Conservation (phyloP, 92 coral and sea anemone species). For the Hydrozoanthus gracilis region DNA sequence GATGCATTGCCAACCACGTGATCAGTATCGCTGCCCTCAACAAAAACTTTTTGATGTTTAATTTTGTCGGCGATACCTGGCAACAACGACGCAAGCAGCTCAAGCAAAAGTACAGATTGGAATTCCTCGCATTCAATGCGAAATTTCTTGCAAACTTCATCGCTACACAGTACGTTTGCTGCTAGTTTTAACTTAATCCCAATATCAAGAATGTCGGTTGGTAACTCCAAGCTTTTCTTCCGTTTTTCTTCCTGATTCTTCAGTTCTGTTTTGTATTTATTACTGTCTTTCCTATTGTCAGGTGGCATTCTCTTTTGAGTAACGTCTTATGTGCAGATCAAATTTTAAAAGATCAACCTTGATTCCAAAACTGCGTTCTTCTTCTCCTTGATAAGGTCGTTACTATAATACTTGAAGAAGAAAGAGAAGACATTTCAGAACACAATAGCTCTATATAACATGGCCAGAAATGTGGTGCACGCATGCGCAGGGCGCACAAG, state of each 20-base stretch:
- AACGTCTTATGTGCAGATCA: not conserved
- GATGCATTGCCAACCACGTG: not conserved
- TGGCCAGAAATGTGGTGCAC: too few species aligned
- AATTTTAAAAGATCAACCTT: not conserved
- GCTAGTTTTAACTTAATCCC: not conserved
- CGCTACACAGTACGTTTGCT: not conserved
- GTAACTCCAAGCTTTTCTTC: not conserved
- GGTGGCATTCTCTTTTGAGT: not conserved
- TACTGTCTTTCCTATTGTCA: not conserved
- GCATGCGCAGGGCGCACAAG: too few species aligned
- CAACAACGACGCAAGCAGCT: not conserved
- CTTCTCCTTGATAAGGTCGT: not conserved
- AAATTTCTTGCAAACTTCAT: not conserved
- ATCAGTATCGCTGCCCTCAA: not conserved
- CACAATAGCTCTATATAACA: too few species aligned
- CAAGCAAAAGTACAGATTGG: not conserved
- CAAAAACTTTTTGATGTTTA: not conserved
- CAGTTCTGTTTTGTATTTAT: not conserved
- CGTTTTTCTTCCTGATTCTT: not conserved
- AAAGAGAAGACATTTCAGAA: not conserved
- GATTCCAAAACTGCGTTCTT: not conserved
- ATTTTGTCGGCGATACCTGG: not conserved
- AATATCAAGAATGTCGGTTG: not conserved
- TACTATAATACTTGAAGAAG: not conserved
- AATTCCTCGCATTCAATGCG: not conserved